Conservation (phyloP, 92 coral and sea anemone genomes). For the Phymanthus crucifer region DNA sequence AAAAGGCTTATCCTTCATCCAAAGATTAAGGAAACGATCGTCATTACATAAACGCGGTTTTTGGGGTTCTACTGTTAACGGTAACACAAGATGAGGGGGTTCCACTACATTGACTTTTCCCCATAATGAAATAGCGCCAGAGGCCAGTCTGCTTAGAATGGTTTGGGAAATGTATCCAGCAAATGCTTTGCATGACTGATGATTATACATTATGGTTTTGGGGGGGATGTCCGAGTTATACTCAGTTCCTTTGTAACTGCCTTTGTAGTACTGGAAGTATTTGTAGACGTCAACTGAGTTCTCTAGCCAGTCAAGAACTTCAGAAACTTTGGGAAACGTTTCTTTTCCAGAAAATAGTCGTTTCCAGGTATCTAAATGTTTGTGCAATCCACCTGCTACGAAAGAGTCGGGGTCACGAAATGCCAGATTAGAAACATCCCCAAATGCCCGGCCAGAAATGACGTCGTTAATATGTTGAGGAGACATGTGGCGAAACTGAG, state of each 20-base stretch:
- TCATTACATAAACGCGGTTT: neutral
- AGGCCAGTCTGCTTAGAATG: conserved; percentile 15
- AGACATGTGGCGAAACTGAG: neutral
- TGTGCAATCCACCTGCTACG: conserved; percentile 19
- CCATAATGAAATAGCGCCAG: conserved; percentile 28
- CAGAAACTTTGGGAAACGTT: neutral
- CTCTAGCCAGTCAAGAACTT: conserved; percentile 34
- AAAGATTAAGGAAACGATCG: neutral
- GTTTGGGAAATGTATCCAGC: conserved; percentile 24
- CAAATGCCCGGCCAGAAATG: conserved; percentile 1
- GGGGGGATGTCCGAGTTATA: neutral
- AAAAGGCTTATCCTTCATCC: neutral
- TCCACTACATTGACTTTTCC: conserved; percentile 13
- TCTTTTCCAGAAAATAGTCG: conserved; percentile 6
- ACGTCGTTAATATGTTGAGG: neutral
- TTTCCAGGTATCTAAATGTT: conserved; percentile 10
- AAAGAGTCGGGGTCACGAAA: conserved; percentile 6
- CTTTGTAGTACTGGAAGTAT: neutral
- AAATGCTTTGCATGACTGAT: conserved; percentile 33
- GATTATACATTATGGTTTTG: conserved; percentile 13
- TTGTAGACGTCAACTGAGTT: conserved; percentile 9
- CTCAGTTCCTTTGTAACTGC: neutral
- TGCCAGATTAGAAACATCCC: neutral
- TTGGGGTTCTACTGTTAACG: conserved; percentile 28
- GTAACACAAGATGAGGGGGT: conserved; percentile 30